Base-by-base conservation (phyloP, 2,113 vertebrate genomes). In the Syngnathus typhle region DNA sequence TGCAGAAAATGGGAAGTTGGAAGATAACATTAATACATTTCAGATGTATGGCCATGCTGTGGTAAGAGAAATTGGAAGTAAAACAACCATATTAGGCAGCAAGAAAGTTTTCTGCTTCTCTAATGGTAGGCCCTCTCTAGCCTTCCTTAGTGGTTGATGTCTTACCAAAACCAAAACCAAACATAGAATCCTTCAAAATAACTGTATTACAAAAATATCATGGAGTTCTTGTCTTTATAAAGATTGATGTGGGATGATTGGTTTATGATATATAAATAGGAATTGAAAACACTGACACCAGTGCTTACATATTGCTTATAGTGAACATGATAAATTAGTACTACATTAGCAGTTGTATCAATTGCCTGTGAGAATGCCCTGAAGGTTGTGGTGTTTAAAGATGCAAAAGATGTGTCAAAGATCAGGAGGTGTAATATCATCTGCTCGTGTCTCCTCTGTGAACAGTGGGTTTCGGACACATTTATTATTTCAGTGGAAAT, bases 301-400 rank as follows among this genome's bases (percentile, higher is more conserved):
- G 64, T 16, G 32, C 69, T 67, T 27, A 64, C 68, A 78, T 68
- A 71, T 73, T 82, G 77, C 76, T 69, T 84, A 88, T 68, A 69
- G 81, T 82, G 70, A 70, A 84, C 72, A 77, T 78, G 71, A 85
- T 87, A 81, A 72, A 86, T 84, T 81, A 85, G 72, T 89, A 82
- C 85, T 82, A 74, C 60, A 71, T 49, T 80, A 88, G 72, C 79
- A 79, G 72, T 74, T 64, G 67, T 83, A 76, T 77, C 68, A 79
- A 79, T 76, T 82, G 77, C 70, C 76, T 81, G 80, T 72, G 76
- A 77, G 84, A 72, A 72, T 80, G 73, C 51, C 39, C 74, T 72
- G 72, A 72, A 70, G 73, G 66, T 69, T 67, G 67, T 71, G 71
- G 80, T 72, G 81, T 85, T 73, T 68, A 71, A 58, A 62, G 60